Conservation (phyloP, 2,797 vertebrate genomes). For the Natrix natrix region DNA sequence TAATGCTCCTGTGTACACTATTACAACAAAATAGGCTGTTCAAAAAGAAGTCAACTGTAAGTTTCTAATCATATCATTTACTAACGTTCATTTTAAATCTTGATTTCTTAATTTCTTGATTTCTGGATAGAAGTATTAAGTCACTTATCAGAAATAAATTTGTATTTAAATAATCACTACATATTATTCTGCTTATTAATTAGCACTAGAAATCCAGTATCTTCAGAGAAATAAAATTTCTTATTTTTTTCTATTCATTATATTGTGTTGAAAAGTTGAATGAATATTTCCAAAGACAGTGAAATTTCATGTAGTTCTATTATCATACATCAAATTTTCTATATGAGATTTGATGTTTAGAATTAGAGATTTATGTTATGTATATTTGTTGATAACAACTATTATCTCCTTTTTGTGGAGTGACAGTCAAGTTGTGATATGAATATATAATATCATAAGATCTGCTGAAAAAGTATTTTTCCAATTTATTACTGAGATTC, state of each 20-base stretch:
- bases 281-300: not conserved
- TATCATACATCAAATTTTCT: not conserved
- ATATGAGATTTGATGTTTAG: not conserved
- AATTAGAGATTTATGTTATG: not conserved
- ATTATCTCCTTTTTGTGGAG: not conserved
- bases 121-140: slow-evolving; percentile 27
- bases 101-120: slow-evolving; percentile 30
- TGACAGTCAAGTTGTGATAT: not conserved
- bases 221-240: not conserved
- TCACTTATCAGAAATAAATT: slow-evolving; percentile 17
- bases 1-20: not conserved
- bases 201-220: slow-evolving; percentile 29
- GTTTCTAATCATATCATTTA: not conserved
- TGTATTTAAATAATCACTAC: not conserved
- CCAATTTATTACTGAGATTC: not conserved
- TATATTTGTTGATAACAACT: not conserved
- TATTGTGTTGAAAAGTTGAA: not conserved
- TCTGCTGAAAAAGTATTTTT: not conserved
- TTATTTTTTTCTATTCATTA: not conserved
- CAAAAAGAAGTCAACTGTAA: slow-evolving; percentile 1
- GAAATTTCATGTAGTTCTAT: not conserved
- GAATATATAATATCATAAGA: not conserved
- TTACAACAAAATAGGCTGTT: not conserved
- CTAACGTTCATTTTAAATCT: slow-evolving; percentile 16
- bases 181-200: slow-evolving; percentile 38